Evolutionary conservation across 2,888 invertebrate species (phyloP), one percentile per base, ranked within the genome.

Genomic region (Ischnura elegans): DNA sequence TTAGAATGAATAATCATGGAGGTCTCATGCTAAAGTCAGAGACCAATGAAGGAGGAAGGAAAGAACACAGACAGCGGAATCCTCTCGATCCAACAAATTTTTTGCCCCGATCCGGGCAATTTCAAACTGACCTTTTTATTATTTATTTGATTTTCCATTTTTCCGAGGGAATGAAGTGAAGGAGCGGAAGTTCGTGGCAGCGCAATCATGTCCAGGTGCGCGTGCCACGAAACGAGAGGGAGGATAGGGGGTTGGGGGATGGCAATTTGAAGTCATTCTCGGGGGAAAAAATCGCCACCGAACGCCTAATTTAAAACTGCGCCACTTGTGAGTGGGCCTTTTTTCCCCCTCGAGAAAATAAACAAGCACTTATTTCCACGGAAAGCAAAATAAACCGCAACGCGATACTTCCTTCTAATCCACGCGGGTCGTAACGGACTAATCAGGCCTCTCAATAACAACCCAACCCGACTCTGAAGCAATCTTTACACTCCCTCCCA

Each of bases 171-270:
- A 86, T 43, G 46, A 25, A n/a, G 45, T 21, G 19, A 45, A 45
- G n/a, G 21, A 46, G 25, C 45, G 87, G 55, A 87, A 42, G 87
- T 51, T 42, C 87, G 42, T 36, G 61, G 61, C 21, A 25, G n/a
- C 90, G 90, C 42, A 90, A 61, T 36, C 76, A 76, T 29, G 76
- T 90, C 90, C 90, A 90, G 90, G 90, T 90, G 90, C 90, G 61
- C 90, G 66, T 61, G 43, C 90, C 55, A 36, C 45, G 45, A 5
- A 25, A 42, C 43, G 90, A 51, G 36, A 76, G 36, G 5, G 36
- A 25, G 25, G 19, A 51, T 21, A 36, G 61, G 5, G 36, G 13
- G 36, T 10, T 13, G 76, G n/a, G 43, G 90, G 36, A 25, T 66
- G 90, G 42, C 66, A 90, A 90, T 90, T 90, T 66, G 61, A 36